Percentiles rank a stretch among this genome's conserved stretches.
Evolutionary conservation across 2,113 vertebrate species (phyloP).

Genomic region (Ivindomyrus marchei): DNA sequence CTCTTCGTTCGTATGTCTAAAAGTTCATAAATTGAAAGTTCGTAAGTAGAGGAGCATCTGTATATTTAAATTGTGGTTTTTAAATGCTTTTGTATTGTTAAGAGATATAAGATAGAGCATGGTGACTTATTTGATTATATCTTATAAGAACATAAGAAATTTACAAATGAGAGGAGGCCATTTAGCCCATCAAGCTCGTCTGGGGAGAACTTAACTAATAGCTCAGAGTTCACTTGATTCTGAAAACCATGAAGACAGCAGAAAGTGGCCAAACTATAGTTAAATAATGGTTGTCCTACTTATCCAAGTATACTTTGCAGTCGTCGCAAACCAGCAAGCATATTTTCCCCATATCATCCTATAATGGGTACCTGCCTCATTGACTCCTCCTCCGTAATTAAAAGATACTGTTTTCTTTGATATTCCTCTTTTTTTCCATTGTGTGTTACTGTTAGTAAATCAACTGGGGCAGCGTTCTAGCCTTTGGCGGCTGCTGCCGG

Average conservation of each 20-base stretch:
- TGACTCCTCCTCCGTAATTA: background rate
- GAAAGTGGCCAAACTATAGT: background rate
- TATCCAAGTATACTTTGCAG: background rate
- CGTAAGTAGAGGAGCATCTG: too few species aligned
- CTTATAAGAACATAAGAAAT: background rate
- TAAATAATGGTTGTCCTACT: background rate
- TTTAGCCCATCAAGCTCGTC: too few species aligned
- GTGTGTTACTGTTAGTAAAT: background rate
- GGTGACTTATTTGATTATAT: background rate
- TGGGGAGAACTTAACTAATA: too few species aligned
- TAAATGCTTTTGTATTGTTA: background rate
- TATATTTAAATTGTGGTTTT: background rate
- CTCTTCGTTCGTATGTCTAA: too few species aligned
- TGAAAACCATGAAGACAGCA: background rate
- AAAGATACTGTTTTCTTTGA: background rate
- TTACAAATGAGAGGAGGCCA: too few species aligned
- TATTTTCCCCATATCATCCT: background rate
- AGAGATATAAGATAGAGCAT: background rate
- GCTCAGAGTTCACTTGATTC: background rate
- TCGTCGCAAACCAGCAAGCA: background rate
- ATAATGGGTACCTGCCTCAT: background rate
- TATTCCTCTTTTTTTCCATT: background rate
- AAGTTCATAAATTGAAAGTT: too few species aligned
- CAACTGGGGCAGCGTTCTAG: background rate
- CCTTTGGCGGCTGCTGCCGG: background rate